Conservation (phyloP, 2,113 vertebrate species). For the Chlorodrepanis virens region DNA sequence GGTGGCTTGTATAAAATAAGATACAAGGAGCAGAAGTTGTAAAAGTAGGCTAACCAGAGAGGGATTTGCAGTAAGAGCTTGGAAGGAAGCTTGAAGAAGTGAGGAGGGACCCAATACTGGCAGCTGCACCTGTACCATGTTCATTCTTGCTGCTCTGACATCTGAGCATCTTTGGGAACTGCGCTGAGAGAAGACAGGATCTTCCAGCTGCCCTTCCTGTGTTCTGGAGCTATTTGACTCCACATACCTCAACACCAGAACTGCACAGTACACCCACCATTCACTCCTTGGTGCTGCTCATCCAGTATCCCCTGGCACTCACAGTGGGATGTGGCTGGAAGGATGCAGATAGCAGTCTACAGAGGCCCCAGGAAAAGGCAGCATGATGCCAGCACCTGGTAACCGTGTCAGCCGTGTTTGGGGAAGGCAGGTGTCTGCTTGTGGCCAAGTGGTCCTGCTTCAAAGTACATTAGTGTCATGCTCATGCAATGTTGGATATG, state of each 20-base stretch:
- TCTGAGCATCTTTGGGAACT: neutral
- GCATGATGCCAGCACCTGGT: neutral
- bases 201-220: neutral
- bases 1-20: slow-evolving; percentile 1
- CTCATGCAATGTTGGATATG: neutral
- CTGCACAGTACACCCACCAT: neutral
- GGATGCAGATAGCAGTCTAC: neutral
- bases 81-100: neutral
- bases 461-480: rapidly evolving
- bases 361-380: neutral
- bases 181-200: neutral
- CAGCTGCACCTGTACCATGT: neutral
- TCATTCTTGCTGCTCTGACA: neutral
- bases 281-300: neutral
- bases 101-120: neutral
- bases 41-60: neutral
- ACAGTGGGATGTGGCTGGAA: neutral
- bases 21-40: neutral
- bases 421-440: neutral
- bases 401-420: neutral
- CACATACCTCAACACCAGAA: neutral
- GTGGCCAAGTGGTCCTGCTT: neutral
- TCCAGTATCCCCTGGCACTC: too few relatives aligned
- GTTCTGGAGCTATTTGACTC: neutral
- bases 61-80: neutral